Evolutionary conservation across 2,797 vertebrate genomes (phyloP).

Genomic region (Varecia variegata): DNA sequence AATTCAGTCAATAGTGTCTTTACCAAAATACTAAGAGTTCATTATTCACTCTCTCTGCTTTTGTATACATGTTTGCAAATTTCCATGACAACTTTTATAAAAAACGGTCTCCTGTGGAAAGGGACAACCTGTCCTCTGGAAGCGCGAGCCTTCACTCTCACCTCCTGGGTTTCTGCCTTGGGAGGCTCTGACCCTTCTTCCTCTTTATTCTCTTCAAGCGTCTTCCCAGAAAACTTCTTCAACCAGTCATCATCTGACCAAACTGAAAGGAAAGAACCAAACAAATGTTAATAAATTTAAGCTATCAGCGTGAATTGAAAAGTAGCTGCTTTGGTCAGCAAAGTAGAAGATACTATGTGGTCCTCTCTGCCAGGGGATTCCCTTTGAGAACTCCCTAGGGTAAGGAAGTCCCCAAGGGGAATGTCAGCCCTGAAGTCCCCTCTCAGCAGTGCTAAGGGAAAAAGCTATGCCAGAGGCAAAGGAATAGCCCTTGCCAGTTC

Average conservation of each 20-base stretch:
- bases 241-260: slow-evolving; percentile 99
- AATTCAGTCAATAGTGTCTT: neutral
- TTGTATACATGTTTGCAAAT: neutral
- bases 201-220: slow-evolving; percentile 90
- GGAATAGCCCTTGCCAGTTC: neutral
- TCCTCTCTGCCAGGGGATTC: neutral
- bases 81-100: neutral
- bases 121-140: neutral
- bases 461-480: neutral
- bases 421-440: neutral
- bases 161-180: slow-evolving; percentile 89
- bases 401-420: neutral
- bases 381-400: neutral
- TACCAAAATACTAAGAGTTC: neutral
- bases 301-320: neutral
- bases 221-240: slow-evolving; percentile 99
- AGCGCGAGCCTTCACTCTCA: slow-evolving; percentile 53
- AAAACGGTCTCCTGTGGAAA: neutral
- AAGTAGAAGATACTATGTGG: neutral
- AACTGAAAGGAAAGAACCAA: slow-evolving; percentile 83
- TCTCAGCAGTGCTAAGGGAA: neutral
- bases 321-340: neutral
- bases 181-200: slow-evolving; percentile 85
- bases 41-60: neutral
- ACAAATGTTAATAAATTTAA: neutral